These are phyloP conservation scores for Oxytorus armatus DNA, from an alignment of 2,888 invertebrate genomes.

Conservation along the genomic window DNA sequence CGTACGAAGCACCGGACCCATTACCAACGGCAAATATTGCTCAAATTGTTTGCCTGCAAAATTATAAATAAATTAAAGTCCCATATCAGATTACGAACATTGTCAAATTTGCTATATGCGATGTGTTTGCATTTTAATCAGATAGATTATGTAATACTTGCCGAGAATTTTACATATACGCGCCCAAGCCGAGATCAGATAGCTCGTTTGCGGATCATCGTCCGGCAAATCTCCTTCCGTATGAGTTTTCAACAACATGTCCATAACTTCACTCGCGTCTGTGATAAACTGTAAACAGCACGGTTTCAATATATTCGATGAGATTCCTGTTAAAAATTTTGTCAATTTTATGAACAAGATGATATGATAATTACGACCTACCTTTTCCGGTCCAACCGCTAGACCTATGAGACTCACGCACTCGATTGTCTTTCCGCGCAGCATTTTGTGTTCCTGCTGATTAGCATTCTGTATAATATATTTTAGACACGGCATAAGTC, in stretches of 20 bases:
- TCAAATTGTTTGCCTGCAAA: constrained; percentile 91
- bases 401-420: constrained; percentile 99
- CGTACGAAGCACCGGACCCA: constrained; percentile 96
- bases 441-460: constrained; percentile 93
- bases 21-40: constrained; percentile 96
- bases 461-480: constrained; percentile 98
- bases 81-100: background rate
- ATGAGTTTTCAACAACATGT: constrained; percentile 95
- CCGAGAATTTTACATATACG: constrained; percentile 98
- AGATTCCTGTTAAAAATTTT: too few relatives aligned
- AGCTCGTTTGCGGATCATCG: constrained; percentile 98
- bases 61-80: constrained; percentile 32
- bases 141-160: too few relatives aligned
- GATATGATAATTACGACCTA: constrained; percentile 63
- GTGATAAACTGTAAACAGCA: constrained; percentile 91
- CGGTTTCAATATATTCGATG: too few relatives aligned
- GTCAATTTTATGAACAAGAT: background rate
- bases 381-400: constrained; percentile 92
- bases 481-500: constrained; percentile 96
- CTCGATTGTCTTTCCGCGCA: constrained; percentile 99
- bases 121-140: background rate
- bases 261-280: constrained; percentile 98
- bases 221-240: constrained; percentile 94
- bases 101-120: too few relatives aligned
- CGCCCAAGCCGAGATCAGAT: constrained; percentile 99